Evolutionary conservation across 2,113 vertebrate genomes (phyloP).

Genomic region (Eurypyga helias): DNA sequence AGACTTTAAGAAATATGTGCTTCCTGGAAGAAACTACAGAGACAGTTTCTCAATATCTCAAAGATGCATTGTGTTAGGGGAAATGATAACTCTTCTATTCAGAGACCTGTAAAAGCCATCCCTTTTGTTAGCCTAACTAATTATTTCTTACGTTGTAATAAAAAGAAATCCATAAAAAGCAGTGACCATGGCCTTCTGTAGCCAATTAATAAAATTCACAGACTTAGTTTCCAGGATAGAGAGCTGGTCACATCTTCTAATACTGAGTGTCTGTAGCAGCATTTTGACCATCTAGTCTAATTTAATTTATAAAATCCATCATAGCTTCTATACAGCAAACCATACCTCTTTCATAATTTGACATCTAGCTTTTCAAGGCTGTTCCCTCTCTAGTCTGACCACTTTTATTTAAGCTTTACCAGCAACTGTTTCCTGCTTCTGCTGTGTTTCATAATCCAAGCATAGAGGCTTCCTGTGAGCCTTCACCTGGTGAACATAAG

Average conservation of each 20-base stretch:
- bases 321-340: not conserved
- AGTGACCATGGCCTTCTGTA: not conserved
- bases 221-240: not conserved
- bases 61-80: not conserved
- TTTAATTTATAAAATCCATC: not conserved
- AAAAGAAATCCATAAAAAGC: not conserved
- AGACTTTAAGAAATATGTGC: not conserved
- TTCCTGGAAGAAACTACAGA: not conserved
- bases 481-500: not conserved
- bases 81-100: not conserved
- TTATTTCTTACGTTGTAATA: not conserved
- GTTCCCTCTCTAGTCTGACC: not conserved
- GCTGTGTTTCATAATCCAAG: not conserved
- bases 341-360: not conserved
- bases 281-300: not conserved
- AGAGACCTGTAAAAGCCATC: not conserved
- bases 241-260: not conserved
- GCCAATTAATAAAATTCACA: not conserved
- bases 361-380: not conserved
- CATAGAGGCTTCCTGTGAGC: not conserved
- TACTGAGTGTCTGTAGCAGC: not conserved
- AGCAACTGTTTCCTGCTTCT: not conserved
- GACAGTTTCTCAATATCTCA: not conserved
- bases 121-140: not conserved
- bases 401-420: not conserved